phyloP scores from a whole-genome alignment of 2,888 invertebrate species.

The Yponomeuta malinellus region DNA sequence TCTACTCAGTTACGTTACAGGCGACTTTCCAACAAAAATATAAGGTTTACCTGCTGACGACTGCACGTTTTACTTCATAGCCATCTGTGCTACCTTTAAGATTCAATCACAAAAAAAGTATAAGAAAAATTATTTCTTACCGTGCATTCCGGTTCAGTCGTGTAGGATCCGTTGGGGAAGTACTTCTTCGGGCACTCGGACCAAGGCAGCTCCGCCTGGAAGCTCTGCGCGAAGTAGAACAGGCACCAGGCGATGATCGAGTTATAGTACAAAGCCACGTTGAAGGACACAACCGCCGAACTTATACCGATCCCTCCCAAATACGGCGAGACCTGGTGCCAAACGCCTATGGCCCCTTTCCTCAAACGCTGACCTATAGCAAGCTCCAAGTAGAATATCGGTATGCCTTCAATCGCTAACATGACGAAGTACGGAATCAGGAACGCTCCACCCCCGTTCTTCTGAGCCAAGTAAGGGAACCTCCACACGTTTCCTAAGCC shows the following conservation, averaged over 20 bases:
- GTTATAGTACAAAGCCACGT: conserved; percentile 97
- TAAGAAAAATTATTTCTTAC: conserved; percentile 65
- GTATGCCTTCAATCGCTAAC: conserved; percentile 95
- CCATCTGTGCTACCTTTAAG: too few species aligned
- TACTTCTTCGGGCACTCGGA: conserved; percentile 91
- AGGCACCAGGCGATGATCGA: conserved; percentile 99
- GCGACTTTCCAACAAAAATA: too few species aligned
- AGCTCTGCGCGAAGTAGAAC: conserved; percentile 95
- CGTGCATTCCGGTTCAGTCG: conserved; percentile 86
- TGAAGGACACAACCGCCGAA: conserved; percentile 96
- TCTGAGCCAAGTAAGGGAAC: conserved; percentile 95
- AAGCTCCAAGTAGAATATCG: conserved; percentile 96
- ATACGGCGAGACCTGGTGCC: conserved; percentile 95
- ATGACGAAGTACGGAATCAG: conserved; percentile 97
- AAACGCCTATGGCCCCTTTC: conserved; percentile 96
- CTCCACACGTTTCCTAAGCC: conserved; percentile 97
- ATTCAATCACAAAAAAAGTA: too few species aligned
- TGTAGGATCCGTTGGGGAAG: conserved; percentile 86
- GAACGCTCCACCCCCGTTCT: conserved; percentile 97
- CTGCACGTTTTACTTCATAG: too few species aligned
- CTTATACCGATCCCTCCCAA: conserved; percentile 94
- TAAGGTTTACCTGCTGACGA: too few species aligned
- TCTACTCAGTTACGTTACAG: too few species aligned
- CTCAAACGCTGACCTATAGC: conserved; percentile 95
- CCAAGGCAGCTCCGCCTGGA: conserved; percentile 94